Base-by-base conservation (phyloP, 2,113 vertebrate species). In the Brachionichthys hirsutus region DNA sequence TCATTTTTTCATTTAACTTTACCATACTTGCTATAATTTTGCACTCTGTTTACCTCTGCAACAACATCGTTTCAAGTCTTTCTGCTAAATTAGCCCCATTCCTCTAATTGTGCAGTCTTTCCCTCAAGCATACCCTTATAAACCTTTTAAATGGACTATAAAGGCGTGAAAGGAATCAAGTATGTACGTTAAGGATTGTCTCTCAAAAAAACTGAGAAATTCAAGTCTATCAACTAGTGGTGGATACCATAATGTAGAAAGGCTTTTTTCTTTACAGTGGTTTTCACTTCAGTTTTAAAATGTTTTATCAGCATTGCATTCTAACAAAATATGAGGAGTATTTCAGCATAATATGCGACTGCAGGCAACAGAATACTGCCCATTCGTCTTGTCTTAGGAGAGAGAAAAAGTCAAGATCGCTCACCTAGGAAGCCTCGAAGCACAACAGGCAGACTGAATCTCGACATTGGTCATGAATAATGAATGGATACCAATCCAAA, bases 391-490 rank as follows among this genome's bases (percentile, higher is more conserved):
- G 17, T 19, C 16, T 19, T 9, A 18, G 9, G 11, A 13, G 19
- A 6, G 13, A 12, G 3, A 18, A 12, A 13, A 12, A 67, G 80
- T 87, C 84, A 87, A 90, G 90, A 86, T 87, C 86, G 63, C 69
- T 82, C 77, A 82, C 77, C 85, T 80, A 67, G 70, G 68, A 64
- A 66, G 62, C 59, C 47, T 40, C 52, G 5, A 1, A 71, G 72
- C 76, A 78, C 79, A 76, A 67, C 62, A 72, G 50, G 54, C 75
- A 16, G 59, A 47, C 77, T 78, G 81, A 85, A 84, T 70, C 73
- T 59, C 77, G 44, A 75, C 80, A 80, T 64, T 62, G 80, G 52
- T 79, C 89, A 90, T 91, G 77, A 85, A 91, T 89, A 85, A 89
- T 91, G 70, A 86, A 91, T 88, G 76, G 75, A 73, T 61, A 75